Conservation (phyloP, 2,888 invertebrate species). For the Spodoptera picta region DNA sequence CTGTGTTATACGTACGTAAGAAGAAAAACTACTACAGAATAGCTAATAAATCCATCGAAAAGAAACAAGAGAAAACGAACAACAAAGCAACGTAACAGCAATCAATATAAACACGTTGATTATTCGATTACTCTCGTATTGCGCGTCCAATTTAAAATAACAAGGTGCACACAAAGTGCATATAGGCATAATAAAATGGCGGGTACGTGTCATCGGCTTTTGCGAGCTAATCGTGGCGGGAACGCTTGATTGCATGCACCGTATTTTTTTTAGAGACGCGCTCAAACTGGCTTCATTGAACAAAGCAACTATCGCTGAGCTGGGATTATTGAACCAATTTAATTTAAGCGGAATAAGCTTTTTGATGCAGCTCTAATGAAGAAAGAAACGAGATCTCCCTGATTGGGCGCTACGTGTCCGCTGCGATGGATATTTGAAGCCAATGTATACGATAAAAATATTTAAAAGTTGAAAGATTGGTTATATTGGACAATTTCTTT, state of each 20-base stretch:
- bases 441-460: conserved; percentile 36
- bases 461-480: conserved; percentile 22
- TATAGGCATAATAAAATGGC: conserved; percentile 75
- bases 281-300: conserved; percentile 78
- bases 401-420: conserved; percentile 58
- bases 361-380: conserved; percentile 73
- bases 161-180: conserved; percentile 70
- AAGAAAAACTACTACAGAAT: too few species aligned
- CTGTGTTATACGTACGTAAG: too few species aligned
- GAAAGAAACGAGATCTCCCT: conserved; percentile 60
- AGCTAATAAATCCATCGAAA: conserved; percentile 1
- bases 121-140: conserved; percentile 64
- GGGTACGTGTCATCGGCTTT: conserved; percentile 78
- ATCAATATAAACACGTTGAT: conserved; percentile 59
- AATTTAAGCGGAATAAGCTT: conserved; percentile 77
- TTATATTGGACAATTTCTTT: conserved; percentile 33
- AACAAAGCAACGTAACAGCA: conserved; percentile 47
- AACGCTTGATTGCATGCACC: conserved; percentile 81
- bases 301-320: conserved; percentile 79
- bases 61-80: conserved; percentile 21
- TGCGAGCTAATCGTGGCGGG: conserved; percentile 78
- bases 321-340: conserved; percentile 82
- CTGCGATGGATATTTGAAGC: conserved; percentile 43
- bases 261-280: conserved; percentile 68
- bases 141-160: conserved; percentile 81